Base-by-base conservation (phyloP, 2,797 vertebrate species). In the Nyctibius grandis region DNA sequence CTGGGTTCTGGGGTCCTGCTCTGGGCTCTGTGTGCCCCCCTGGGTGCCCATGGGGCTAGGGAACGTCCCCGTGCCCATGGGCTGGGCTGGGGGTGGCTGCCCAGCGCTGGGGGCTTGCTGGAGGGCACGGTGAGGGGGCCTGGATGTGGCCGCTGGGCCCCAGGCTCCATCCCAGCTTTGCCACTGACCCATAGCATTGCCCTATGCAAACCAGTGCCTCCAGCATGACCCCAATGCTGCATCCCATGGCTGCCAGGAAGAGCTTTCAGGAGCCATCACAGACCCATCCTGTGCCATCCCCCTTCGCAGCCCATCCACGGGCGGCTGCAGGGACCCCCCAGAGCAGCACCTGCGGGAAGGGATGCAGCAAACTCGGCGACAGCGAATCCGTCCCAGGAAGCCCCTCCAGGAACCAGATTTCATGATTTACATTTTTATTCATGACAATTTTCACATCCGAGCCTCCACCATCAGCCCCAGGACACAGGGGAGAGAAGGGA, bases 301-400 rank as follows among this genome's bases (percentile, higher is more conserved):
- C 29, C 26, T 42, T 51, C 1, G 0, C 69, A 81, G 28, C n/a
- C 63, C 9, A 4, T 47, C 44, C 1, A 16, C 0, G 0, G 22
- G 74, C 4, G 2, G 75, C 45, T 91, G 23, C 69, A 74, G 64
- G 42, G 68, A 72, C 20, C 31, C 29, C 22, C 3, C 4, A 42
- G 54, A 50, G 20, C 26, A 45, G 29, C 0, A 2, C 48, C 44
- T 13, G 19, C 0, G 1, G 31, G 7, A 73, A 75, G 22, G 22
- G 75, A 40, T 9, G n/a, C 31, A 7, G 28, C 40, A 40, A 86
- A 61, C 48, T 64, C 64, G 64, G 4, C n/a, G 38, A 3, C 53
- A 88, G n/a, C 1, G 1, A 44, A 59, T 40, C 47, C 15, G 4
- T 54, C 57, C 45, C 25, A 42, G 33, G 14, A 87, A 91, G 18